phyloP scores from a whole-genome alignment of 2,888 invertebrate species.

The Loripinus fragilis region DNA sequence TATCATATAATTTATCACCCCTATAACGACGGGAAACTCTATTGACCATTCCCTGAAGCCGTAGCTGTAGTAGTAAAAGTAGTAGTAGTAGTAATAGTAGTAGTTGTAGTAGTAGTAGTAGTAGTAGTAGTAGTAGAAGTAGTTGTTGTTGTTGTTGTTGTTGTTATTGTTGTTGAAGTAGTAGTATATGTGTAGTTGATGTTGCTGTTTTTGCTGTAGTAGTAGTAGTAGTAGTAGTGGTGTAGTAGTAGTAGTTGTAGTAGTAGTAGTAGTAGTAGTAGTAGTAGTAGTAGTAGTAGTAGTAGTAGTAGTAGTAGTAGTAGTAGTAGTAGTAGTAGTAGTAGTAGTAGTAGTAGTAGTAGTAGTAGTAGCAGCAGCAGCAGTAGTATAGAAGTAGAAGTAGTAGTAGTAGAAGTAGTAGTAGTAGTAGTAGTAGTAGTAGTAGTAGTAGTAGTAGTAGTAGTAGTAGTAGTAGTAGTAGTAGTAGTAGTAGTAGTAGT shows the following conservation, averaged over 20 bases:
- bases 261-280: constrained; percentile 40
- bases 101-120: constrained; percentile 35
- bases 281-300: constrained; percentile 21
- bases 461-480: constrained; percentile 13
- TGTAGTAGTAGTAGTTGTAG: constrained; percentile 32
- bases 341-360: constrained; percentile 39
- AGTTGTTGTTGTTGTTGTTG: constrained; percentile 24
- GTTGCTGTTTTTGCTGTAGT: too few relatives aligned
- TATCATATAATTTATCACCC: too few relatives aligned
- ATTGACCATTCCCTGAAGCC: too few relatives aligned
- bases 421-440: constrained; percentile 42
- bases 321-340: constrained; percentile 31
- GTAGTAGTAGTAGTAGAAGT: constrained; percentile 32
- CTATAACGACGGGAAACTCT: too few relatives aligned
- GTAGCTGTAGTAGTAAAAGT: constrained; percentile 10
- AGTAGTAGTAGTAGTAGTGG: too few relatives aligned
- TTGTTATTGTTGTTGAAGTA: constrained; percentile 10
- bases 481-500: constrained; percentile 14
- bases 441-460: background rate
- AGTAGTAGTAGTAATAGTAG: constrained; percentile 30
- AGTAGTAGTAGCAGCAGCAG: too few relatives aligned
- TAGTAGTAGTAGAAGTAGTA: constrained; percentile 49
- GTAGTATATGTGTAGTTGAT: too few relatives aligned
- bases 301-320: constrained; percentile 25
- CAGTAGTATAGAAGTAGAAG: too few relatives aligned